phyloP scores from a whole-genome alignment of 2,113 vertebrate genomes.

The Boleophthalmus pectinirostris region DNA sequence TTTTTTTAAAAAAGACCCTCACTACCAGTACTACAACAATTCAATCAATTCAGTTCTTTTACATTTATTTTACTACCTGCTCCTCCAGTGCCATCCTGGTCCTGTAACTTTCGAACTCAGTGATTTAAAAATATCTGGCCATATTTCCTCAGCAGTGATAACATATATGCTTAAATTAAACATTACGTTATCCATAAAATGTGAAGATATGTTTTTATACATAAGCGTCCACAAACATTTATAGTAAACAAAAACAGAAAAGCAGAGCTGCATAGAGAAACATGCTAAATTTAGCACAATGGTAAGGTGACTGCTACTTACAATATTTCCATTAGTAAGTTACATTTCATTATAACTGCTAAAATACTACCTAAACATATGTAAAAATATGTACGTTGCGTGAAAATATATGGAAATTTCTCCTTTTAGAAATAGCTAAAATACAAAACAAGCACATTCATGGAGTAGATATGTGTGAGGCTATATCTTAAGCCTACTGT shows the following conservation, averaged over 20 bases:
- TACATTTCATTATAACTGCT: conserved; percentile 1
- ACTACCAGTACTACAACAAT: too few species aligned
- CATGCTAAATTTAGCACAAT: neutral
- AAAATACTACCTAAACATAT: conserved; percentile 14
- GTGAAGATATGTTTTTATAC: conserved; percentile 7
- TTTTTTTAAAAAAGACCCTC: too few species aligned
- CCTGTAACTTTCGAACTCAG: too few species aligned
- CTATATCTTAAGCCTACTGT: neutral
- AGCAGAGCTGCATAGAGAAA: neutral
- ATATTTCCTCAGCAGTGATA: neutral
- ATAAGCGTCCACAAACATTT: conserved; percentile 3
- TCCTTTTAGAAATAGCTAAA: conserved; percentile 3
- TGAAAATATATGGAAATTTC: neutral
- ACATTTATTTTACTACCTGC: neutral
- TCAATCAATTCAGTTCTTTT: too few species aligned
- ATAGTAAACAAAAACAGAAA: conserved; percentile 10
- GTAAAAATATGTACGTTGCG: conserved; percentile 50
- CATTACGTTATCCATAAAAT: neutral
- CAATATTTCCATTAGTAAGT: conserved; percentile 15
- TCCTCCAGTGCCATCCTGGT: neutral
- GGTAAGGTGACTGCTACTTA: conserved; percentile 4
- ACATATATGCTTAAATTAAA: neutral
- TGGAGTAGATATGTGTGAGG: conserved; percentile 11
- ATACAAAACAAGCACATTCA: conserved; percentile 18
- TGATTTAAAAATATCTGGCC: too few species aligned